Evolutionary conservation across 2,888 invertebrate genomes (phyloP).

Genomic region (Abscondita cerata): DNA sequence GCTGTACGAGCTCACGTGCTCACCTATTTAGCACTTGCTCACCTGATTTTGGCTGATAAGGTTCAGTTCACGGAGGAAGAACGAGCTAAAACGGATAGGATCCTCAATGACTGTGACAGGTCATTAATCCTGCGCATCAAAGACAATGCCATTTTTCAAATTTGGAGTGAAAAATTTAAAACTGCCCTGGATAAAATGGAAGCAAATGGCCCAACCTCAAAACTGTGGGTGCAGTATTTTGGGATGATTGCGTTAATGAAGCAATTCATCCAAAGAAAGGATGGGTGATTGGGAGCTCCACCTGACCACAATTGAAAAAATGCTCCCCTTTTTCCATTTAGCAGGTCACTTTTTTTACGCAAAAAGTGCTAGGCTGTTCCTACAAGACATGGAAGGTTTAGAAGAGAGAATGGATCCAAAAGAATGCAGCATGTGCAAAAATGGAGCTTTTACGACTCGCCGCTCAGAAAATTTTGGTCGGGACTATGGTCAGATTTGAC

Average conservation of each 20-base stretch:
- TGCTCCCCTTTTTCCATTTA: slow-evolving; percentile 29
- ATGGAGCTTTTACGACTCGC: slow-evolving; percentile 21
- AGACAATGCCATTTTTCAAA: not conserved
- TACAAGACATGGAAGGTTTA: not conserved
- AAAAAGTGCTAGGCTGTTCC: slow-evolving; percentile 12
- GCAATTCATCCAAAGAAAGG: not conserved
- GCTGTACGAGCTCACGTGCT: too few species aligned
- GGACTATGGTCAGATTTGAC: slow-evolving; percentile 43
- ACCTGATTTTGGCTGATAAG: not conserved
- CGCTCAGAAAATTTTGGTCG: slow-evolving; percentile 38
- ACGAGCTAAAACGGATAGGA: not conserved
- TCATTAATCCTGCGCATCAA: not conserved
- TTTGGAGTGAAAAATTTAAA: too few species aligned
- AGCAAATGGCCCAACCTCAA: not conserved
- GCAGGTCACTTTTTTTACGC: slow-evolving; percentile 17
- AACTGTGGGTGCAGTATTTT: slow-evolving; percentile 1
- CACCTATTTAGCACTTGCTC: not conserved
- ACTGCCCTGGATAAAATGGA: too few species aligned
- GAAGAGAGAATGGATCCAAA: slow-evolving; percentile 9
- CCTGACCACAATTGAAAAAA: slow-evolving; percentile 6
- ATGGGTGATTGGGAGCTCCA: slow-evolving; percentile 1
- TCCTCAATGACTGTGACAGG: not conserved
- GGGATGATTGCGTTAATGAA: not conserved
- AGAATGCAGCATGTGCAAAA: slow-evolving; percentile 10
- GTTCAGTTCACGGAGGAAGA: not conserved